Percentiles rank a stretch among this genome's conserved stretches.
Evolutionary conservation across 1,140 invertebrate genomes (phyloP).

Genomic region (Drosophila subpulchrella): DNA sequence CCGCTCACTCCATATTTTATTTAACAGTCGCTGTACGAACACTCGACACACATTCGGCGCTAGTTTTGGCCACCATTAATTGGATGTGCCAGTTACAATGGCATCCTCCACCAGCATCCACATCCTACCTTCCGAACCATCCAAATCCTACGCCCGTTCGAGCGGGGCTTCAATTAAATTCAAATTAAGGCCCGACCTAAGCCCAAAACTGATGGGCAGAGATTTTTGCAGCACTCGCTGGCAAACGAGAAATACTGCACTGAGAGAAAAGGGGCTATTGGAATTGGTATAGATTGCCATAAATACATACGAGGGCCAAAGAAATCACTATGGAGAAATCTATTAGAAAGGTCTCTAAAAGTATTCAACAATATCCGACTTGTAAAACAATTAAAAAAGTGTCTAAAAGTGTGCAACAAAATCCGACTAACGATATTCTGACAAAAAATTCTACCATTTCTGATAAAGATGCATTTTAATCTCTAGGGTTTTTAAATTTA

Average conservation of each 20-base stretch:
- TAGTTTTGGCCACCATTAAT: constrained; percentile 79
- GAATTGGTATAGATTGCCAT: no score
- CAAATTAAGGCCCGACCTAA: constrained; percentile 74
- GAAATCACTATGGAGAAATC: background rate
- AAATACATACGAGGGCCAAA: background rate
- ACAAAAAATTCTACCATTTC: no score
- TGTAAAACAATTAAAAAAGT: no score
- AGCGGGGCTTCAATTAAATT: constrained; percentile 75
- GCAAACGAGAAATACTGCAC: constrained; percentile 1
- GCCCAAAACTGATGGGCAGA: constrained; percentile 67
- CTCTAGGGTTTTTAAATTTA: no score
- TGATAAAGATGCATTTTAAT: no score
- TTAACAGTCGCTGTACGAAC: constrained; percentile 70
- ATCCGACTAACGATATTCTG: no score
- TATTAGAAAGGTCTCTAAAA: no score
- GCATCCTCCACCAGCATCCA: background rate
- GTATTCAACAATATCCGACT: background rate
- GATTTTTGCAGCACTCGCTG: constrained; percentile 46
- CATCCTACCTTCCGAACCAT: background rate
- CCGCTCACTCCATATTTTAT: constrained; percentile 71
- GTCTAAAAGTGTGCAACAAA: no score
- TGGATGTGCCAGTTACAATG: constrained; percentile 80
- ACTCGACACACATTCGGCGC: constrained; percentile 78
- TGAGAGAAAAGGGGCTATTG: background rate
- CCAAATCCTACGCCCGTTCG: background rate